These are phyloP conservation scores for Hydractinia echinata DNA, from an alignment of 30 jellyfish, hydroid and myxozoan species.

Conservation along the genomic window DNA sequence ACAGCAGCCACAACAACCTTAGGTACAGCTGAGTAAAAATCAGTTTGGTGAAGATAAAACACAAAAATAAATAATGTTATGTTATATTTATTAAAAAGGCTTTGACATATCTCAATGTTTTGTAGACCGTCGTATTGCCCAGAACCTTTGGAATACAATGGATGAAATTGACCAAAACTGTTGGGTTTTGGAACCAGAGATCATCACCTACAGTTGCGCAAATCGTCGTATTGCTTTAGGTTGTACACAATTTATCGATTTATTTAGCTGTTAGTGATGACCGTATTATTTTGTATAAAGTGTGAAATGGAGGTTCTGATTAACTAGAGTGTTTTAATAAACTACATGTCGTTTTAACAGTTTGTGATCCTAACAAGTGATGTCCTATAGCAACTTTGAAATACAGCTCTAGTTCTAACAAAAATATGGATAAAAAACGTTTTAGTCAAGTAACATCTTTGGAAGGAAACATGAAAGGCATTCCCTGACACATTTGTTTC, in stretches of 20 bases:
- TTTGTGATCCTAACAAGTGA: no score
- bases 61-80: background rate
- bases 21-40: no score
- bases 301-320: background rate
- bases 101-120: background rate
- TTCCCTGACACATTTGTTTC: no score
- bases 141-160: background rate
- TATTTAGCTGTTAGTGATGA: background rate
- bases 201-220: background rate
- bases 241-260: background rate
- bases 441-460: no score
- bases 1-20: no score
- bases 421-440: no score
- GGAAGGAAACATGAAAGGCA: no score
- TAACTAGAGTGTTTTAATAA: background rate
- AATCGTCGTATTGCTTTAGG: conserved; percentile 7
- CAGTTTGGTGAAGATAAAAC: background rate
- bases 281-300: background rate
- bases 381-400: no score
- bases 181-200: conserved; percentile 24
- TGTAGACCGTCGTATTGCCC: background rate
- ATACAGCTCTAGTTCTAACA: no score
- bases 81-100: background rate
- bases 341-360: no score
- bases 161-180: conserved; percentile 18